A percentile compares a stretch with the other conserved stretches of the same genome.
These are phyloP conservation scores for Cordilura impudica DNA, from an alignment of 2,888 invertebrate species.

Conservation along the genomic window DNA sequence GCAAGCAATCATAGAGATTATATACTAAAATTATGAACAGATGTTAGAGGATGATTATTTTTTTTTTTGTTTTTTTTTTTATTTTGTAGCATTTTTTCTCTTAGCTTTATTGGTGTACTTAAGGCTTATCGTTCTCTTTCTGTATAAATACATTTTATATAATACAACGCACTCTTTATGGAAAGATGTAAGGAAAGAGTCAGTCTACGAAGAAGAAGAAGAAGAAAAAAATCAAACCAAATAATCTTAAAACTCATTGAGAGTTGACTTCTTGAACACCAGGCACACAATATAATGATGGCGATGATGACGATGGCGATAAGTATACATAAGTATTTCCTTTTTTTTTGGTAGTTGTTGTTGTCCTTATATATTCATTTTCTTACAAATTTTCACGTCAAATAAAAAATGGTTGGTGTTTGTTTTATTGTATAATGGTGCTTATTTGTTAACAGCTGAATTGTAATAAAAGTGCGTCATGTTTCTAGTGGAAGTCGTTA, in stretches of 20 bases:
- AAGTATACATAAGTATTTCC: neutral
- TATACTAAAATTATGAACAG: constrained; percentile 50
- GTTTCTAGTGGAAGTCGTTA: neutral
- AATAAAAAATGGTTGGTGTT: neutral
- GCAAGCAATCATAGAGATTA: constrained; percentile 59
- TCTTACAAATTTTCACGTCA: neutral
- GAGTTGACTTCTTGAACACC: constrained; percentile 39
- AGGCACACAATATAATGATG: neutral
- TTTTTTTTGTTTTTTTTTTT: constrained; percentile 2
- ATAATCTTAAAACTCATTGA: constrained; percentile 42
- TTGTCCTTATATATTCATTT: constrained; percentile 17
- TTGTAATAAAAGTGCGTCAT: neutral
- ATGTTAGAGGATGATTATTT: constrained; percentile 44
- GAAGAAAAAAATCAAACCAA: constrained; percentile 26
- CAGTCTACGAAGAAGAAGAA: neutral
- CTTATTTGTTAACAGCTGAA: constrained; percentile 20
- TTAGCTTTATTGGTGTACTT: constrained; percentile 48
- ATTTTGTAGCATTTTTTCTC: neutral
- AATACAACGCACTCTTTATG: constrained; percentile 32
- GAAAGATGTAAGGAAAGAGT: neutral
- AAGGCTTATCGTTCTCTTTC: constrained; percentile 49
- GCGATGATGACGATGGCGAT: constrained; percentile 13
- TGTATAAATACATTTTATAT: neutral
- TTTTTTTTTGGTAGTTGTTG: neutral
- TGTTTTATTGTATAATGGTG: neutral